Conservation (phyloP, 2,797 vertebrate species). For the Xerus rutilus region DNA sequence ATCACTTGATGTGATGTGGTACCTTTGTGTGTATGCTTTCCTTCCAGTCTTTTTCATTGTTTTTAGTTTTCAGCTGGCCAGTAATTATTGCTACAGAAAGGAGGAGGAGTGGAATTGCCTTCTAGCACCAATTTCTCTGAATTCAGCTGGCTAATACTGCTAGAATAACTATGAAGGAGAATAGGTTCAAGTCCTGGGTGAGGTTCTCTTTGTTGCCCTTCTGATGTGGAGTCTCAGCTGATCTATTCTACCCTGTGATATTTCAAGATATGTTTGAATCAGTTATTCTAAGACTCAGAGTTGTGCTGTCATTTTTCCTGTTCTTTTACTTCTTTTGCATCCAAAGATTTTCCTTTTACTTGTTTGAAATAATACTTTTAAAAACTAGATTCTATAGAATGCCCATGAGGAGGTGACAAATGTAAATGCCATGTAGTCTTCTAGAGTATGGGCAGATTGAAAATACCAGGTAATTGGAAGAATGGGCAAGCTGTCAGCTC, state of each 20-base stretch:
- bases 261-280: slow-evolving; percentile 21
- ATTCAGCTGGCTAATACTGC: background rate
- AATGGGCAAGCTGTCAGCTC: background rate
- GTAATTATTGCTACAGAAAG: background rate
- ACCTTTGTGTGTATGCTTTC: slow-evolving; percentile 26
- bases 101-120: background rate
- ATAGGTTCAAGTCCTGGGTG: background rate
- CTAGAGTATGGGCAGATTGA: background rate
- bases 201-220: background rate
- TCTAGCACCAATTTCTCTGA: background rate
- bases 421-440: background rate
- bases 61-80: background rate
- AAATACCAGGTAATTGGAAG: background rate
- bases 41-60: background rate
- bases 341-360: slow-evolving; percentile 30
- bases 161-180: background rate
- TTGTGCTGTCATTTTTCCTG: slow-evolving; percentile 1
- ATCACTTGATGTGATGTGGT: background rate
- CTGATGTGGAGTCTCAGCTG: background rate
- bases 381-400: background rate
- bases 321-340: slow-evolving; percentile 43
- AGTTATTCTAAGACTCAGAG: background rate
- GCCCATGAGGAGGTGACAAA: background rate
- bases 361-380: slow-evolving; percentile 45
- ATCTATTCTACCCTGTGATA: background rate